Evolutionary conservation across 2,113 vertebrate species (phyloP).

Genomic region (Strix uralensis): DNA sequence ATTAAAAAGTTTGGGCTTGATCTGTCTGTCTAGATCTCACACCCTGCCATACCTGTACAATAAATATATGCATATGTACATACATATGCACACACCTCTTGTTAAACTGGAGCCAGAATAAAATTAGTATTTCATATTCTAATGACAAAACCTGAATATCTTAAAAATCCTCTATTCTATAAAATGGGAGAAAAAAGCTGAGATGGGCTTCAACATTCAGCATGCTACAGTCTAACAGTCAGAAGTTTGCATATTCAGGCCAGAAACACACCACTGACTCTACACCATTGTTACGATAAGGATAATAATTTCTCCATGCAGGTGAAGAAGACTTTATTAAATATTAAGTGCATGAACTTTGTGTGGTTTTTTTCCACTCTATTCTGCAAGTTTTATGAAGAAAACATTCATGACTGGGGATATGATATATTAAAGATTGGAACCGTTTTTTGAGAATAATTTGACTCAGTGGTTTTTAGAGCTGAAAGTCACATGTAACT

Average conservation of each 20-base stretch:
- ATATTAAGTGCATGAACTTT: not conserved
- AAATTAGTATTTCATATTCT: not conserved
- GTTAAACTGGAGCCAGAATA: not conserved
- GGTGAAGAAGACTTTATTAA: not conserved
- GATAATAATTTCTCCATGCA: not conserved
- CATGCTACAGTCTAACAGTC: not conserved
- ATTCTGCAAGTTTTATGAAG: not conserved
- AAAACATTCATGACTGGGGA: not conserved
- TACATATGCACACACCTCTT: not conserved
- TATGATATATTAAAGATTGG: not conserved
- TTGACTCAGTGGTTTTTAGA: not conserved
- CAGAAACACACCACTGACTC: not conserved
- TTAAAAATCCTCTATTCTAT: not conserved
- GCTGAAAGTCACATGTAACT: not conserved
- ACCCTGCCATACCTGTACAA: not conserved
- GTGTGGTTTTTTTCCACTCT: accelerated
- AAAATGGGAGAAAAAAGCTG: not conserved
- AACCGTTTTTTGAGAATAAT: not conserved
- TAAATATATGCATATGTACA: not conserved
- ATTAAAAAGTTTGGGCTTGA: not conserved
- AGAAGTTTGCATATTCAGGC: not conserved
- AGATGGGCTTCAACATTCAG: not conserved
- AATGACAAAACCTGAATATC: not conserved
- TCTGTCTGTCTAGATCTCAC: not conserved
- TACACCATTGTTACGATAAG: not conserved